Evolutionary conservation across 1,140 invertebrate genomes (phyloP), one percentile per base, ranked within the genome.

Genomic region (Ladona fulva): DNA sequence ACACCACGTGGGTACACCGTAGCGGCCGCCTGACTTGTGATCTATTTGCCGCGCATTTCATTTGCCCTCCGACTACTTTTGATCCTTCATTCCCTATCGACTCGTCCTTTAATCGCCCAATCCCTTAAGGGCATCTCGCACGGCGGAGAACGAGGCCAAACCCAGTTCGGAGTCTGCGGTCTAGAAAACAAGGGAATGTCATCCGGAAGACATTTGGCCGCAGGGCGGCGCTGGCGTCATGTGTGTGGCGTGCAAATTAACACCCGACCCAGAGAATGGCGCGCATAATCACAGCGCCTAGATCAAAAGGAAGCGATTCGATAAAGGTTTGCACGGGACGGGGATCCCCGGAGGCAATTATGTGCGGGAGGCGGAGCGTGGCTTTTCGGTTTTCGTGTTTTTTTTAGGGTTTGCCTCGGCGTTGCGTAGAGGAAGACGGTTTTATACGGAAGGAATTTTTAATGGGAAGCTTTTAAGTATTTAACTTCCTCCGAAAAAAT

Each of bases 241-340:
- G n/a, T 66, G 52, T 66, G 52, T 66, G 52, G 52, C 52, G 52
- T 22, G 52, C 52, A 66, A 66, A 66, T 66, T 66, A 66, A 66
- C 52, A 22, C 52, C 52, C 52, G n/a, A 66, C 52, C 52, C 52
- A 66, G 52, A 37, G 29, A 22, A 52, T 52, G 19, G 44, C 44
- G 10, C 44, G 52, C 52, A 66, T 66, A 66, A 66, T 66, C 52
- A 66, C 52, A 66, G n/a, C 52, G 14, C 52, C 52, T 66, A 66
- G 52, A 66, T 66, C 52, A 66, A 66, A 66, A 66, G 52, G 52
- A 16, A 19, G 52, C 3, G 52, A 19, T 66, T 66, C 52, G 52
- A 66, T 66, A 66, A 66, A 66, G 52, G 52, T 66, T 66, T 19
- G 3, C 29, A 8, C 29, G 8, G 3, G n/a, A n/a, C 44, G 44